phyloP scores from a whole-genome alignment of 2,113 vertebrate species.

The Halichoeres trimaculatus region DNA sequence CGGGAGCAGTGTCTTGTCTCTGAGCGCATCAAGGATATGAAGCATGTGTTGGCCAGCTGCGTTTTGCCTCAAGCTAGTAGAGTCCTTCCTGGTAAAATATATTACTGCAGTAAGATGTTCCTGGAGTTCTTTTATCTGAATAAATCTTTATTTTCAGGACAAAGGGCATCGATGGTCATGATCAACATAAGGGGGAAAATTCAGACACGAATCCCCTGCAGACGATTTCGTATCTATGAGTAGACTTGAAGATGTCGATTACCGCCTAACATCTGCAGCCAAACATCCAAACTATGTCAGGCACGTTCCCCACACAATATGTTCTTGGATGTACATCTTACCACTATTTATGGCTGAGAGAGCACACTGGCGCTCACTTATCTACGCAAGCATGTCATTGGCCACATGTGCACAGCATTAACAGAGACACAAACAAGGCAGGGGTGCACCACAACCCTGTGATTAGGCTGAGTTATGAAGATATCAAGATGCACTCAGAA shows the following conservation, averaged over 20 bases:
- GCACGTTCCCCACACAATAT: conserved; percentile 16
- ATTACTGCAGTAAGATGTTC: conserved; percentile 37
- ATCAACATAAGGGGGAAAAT: too few relatives aligned
- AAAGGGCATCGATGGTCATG: not conserved
- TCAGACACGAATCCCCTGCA: too few relatives aligned
- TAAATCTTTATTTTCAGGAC: conserved; percentile 10
- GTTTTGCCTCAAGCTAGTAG: conserved; percentile 38
- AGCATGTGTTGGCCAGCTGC: conserved; percentile 78
- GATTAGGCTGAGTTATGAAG: conserved; percentile 76
- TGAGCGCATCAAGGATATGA: conserved; percentile 49
- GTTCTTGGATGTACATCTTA: conserved; percentile 39
- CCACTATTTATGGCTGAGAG: conserved; percentile 49
- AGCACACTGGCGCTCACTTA: conserved; percentile 37
- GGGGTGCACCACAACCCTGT: conserved; percentile 64
- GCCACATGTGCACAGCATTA: conserved; percentile 72
- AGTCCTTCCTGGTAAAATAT: conserved; percentile 38
- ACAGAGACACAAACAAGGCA: conserved; percentile 70
- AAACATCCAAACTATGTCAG: conserved; percentile 56
- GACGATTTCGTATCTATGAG: not conserved
- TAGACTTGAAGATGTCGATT: not conserved
- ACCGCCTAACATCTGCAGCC: conserved; percentile 19
- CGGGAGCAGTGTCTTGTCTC: conserved; percentile 47
- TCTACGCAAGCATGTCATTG: conserved; percentile 63
- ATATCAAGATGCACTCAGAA: conserved; percentile 61
- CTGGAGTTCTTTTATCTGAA: conserved; percentile 1